A percentile compares a stretch with the other conserved stretches of the same genome.
Conservation (phyloP, 2,113 vertebrate species). For the Serilophus lunatus region DNA sequence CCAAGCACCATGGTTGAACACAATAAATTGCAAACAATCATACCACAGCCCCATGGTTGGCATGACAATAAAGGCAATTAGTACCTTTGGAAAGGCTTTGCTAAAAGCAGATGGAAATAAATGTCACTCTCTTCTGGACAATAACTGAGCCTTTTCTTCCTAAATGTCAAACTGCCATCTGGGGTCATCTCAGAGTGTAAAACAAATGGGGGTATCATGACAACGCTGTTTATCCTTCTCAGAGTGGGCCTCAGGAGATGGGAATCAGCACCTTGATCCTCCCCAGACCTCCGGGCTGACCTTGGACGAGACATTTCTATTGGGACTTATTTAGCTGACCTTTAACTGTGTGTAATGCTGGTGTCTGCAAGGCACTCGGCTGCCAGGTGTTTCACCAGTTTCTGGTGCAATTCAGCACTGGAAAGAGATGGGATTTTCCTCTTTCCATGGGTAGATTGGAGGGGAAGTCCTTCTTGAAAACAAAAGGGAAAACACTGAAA, state of each 20-base stretch:
- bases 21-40: background rate
- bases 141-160: background rate
- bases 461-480: background rate
- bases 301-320: background rate
- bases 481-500: background rate
- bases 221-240: background rate
- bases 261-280: constrained; percentile 30
- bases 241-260: background rate
- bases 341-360: background rate
- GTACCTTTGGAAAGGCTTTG: background rate
- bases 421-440: background rate
- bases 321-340: constrained; percentile 15
- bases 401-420: background rate
- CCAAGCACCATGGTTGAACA: background rate
- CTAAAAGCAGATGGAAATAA: constrained; percentile 32
- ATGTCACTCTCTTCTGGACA: background rate
- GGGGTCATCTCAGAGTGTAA: background rate
- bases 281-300: constrained; percentile 8
- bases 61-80: constrained; percentile 48
- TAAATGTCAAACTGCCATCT: constrained; percentile 7
- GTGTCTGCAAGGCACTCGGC: background rate
- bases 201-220: background rate
- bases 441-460: background rate
- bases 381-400: background rate
- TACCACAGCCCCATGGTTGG: background rate